Base-by-base conservation (phyloP, 2,888 invertebrate genomes). In the Auanema freiburgensis region DNA sequence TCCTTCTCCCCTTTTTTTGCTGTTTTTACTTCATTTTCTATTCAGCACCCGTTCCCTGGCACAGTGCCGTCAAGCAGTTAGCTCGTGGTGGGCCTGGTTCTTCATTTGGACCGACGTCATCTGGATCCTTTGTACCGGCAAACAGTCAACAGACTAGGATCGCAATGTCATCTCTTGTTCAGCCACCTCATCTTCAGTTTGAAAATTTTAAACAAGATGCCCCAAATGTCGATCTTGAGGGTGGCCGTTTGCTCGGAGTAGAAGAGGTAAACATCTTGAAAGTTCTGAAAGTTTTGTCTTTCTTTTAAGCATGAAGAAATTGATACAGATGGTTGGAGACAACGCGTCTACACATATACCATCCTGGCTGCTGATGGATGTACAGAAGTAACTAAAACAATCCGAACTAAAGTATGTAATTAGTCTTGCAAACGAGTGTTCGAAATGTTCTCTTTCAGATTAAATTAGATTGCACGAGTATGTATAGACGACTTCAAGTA, bases 241-340 rank as follows among this genome's bases (percentile, higher is more conserved):
- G 79, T 10, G 80, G 80, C 18, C 70, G 66, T 12, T 56, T 79
- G 24, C 58, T 74, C 23, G 67, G 63, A 50, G 66, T 74, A 21
- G 67, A 72, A 40, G 72, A 79, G 75, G 79, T 79, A 59, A 49
- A 59, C 21, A 23, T 21, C 42, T 24, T 23, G 51, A 57, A 52
- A 51, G n/a, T 57, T n/a, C 10, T 23, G 24, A 42, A 59, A 16
- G 12, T 18, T 12, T 12, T 14, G 49, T n/a, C n/a, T 21, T 42
- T 21, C n/a, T 3, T 42, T 74, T 55, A 67, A 81, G 82, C 66
- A 69, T 52, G 82, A 82, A 62, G 82, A 83, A 54, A 73, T 79
- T 33, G 82, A 82, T 54, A 74, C 78, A 21, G 82, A 82, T 59
- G 78, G 77, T 6, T 76, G 74, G 52, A 72, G 79, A n/a, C 73